Evolutionary conservation across 2,797 vertebrate genomes (phyloP).

Genomic region (Neostethus bicornis): DNA sequence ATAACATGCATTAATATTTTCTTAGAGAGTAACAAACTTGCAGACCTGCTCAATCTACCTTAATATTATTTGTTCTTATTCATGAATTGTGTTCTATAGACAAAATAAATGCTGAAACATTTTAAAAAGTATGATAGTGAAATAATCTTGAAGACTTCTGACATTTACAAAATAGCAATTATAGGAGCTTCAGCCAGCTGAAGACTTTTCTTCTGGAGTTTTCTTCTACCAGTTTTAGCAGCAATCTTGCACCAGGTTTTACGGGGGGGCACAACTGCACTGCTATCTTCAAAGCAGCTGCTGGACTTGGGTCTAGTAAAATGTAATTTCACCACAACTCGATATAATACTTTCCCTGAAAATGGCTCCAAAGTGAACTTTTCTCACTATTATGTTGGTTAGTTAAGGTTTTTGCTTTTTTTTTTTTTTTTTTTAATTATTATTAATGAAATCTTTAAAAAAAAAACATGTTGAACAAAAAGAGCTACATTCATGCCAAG

Average conservation of each 20-base stretch:
- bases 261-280: not conserved
- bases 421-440: not conserved
- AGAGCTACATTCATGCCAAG: not conserved
- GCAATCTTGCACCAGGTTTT: not conserved
- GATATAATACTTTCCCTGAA: not conserved
- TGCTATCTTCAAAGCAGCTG: not conserved
- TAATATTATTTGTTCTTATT: too few relatives aligned
- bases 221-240: not conserved
- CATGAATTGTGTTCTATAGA: too few relatives aligned
- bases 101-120: too few relatives aligned
- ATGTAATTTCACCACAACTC: too few relatives aligned
- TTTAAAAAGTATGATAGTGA: too few relatives aligned
- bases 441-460: too few relatives aligned
- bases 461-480: not conserved
- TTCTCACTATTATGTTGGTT: not conserved
- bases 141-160: too few relatives aligned
- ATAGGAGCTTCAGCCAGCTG: not conserved
- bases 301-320: not conserved
- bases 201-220: not conserved
- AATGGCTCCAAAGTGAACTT: not conserved
- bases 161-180: too few relatives aligned
- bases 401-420: not conserved
- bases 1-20: too few relatives aligned
- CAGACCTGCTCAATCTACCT: too few relatives aligned
- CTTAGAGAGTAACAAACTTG: too few relatives aligned